Conservation (phyloP, 2,113 vertebrate genomes). For the Campylomormyrus numenius region DNA sequence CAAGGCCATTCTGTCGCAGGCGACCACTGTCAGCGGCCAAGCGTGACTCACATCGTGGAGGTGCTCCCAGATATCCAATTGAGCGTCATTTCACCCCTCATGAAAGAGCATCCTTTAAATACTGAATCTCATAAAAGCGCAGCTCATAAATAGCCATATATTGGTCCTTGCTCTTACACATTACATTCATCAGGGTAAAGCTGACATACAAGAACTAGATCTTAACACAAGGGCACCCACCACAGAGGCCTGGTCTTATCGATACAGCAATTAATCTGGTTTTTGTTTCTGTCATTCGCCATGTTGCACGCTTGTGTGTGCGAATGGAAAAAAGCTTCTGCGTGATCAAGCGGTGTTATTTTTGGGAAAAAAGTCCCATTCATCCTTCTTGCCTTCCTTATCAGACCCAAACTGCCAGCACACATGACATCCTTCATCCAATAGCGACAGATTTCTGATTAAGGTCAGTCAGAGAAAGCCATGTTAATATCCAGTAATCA, state of each 20-base stretch:
- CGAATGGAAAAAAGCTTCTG: neutral
- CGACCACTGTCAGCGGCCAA: constrained; percentile 14
- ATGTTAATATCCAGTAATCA: constrained; percentile 28
- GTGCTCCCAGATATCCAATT: neutral
- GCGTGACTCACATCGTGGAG: neutral
- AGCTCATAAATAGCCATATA: constrained; percentile 15
- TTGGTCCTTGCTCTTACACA: constrained; percentile 8
- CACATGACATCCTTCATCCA: constrained; percentile 25
- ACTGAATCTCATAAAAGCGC: constrained; percentile 12
- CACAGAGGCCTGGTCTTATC: neutral
- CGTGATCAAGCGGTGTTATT: neutral
- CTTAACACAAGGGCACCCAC: neutral
- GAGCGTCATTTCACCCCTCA: neutral
- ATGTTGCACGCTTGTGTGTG: neutral
- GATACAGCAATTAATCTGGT: neutral
- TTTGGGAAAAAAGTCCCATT: constrained; percentile 1
- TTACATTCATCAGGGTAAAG: constrained; percentile 16
- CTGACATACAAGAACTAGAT: constrained; percentile 13
- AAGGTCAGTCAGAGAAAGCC: constrained; percentile 18
- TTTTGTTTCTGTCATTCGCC: constrained; percentile 13
- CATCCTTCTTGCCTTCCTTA: constrained; percentile 8
- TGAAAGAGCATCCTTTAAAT: constrained; percentile 14
- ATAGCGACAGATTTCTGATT: constrained; percentile 24
- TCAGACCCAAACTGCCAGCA: constrained; percentile 4
- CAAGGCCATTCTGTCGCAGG: neutral